Conservation (phyloP, 2,113 vertebrate species). For the Stigmatopora nigra region DNA sequence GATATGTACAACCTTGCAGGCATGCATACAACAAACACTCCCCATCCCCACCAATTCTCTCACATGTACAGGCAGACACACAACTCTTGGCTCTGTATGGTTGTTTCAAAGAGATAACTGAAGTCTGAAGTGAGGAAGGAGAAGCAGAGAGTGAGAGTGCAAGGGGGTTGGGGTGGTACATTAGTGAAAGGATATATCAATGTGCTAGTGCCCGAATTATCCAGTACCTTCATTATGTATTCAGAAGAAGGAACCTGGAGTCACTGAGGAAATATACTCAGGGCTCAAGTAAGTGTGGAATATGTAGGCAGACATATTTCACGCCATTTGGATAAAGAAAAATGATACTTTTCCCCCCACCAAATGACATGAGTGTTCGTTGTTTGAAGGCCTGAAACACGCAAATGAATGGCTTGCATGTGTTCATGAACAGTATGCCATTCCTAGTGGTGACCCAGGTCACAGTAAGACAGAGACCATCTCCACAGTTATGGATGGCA, state of each 20-base stretch:
- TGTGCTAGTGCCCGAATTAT: constrained; percentile 60
- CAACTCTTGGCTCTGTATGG: constrained; percentile 39
- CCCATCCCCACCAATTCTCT: background rate
- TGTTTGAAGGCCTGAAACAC: background rate
- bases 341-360: background rate
- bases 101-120: constrained; percentile 61
- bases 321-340: constrained; percentile 28
- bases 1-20: constrained; percentile 35
- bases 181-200: constrained; percentile 55
- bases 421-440: constrained; percentile 5
- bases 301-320: constrained; percentile 36
- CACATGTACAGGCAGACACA: constrained; percentile 19
- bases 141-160: constrained; percentile 7
- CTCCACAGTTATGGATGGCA: constrained; percentile 41
- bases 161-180: constrained; percentile 12
- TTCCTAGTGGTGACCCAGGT: constrained; percentile 48
- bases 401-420: background rate
- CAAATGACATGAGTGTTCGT: constrained; percentile 1
- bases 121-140: constrained; percentile 36
- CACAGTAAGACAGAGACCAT: constrained; percentile 51
- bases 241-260: constrained; percentile 38
- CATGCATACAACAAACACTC: background rate
- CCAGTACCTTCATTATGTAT: constrained; percentile 57
- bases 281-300: constrained; percentile 31
- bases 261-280: constrained; percentile 39